A percentile compares a stretch with the other conserved stretches of the same genome.
These are phyloP conservation scores for Rhinogobius similis DNA, from an alignment of 2,113 vertebrate species.

Conservation along the genomic window DNA sequence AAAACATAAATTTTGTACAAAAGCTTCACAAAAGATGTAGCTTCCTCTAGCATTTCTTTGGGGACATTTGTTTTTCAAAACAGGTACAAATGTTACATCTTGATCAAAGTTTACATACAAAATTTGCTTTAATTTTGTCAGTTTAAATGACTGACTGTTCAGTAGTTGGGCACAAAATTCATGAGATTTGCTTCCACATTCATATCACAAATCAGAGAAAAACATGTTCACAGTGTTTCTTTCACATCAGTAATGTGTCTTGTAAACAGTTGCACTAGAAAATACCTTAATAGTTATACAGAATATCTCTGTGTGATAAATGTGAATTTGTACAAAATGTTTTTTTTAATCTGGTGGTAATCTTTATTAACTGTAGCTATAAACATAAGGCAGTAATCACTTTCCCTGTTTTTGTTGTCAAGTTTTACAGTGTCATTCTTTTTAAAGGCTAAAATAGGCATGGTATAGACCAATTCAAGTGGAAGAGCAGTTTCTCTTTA, in stretches of 20 bases:
- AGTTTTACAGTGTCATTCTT: constrained; percentile 26
- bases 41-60: constrained; percentile 44
- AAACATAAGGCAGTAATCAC: constrained; percentile 62
- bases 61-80: constrained; percentile 55
- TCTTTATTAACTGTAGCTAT: constrained; percentile 15
- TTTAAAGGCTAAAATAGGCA: constrained; percentile 13
- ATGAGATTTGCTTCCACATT: constrained; percentile 48
- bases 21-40: constrained; percentile 59
- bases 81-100: constrained; percentile 55
- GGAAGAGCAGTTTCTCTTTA: constrained; percentile 34
- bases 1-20: constrained; percentile 73
- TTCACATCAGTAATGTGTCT: constrained; percentile 61
- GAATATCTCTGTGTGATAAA: too few relatives aligned
- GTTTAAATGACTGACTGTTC: constrained; percentile 41
- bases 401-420: constrained; percentile 29
- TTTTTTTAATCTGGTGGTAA: constrained; percentile 22
- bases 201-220: constrained; percentile 52
- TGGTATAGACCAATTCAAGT: constrained; percentile 28
- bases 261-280: constrained; percentile 67
- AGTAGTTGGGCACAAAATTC: constrained; percentile 45
- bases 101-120: constrained; percentile 32
- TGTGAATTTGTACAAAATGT: background rate
- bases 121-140: constrained; percentile 25
- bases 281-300: background rate
- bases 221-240: constrained; percentile 69